Evolutionary conservation across 2,113 vertebrate genomes (phyloP).

Genomic region (Aphyosemion australe): DNA sequence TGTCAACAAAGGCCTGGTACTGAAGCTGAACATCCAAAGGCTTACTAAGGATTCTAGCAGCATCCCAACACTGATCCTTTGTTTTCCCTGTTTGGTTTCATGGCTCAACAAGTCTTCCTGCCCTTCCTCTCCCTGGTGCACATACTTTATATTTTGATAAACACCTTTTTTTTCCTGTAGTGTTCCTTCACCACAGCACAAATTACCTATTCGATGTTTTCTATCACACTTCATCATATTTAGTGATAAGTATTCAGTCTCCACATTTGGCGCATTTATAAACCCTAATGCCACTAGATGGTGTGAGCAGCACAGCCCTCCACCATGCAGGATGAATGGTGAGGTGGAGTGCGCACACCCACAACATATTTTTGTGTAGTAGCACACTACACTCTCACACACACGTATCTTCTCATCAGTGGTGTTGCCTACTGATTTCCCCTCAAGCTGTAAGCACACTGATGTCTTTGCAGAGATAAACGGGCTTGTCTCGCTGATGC

Average conservation of each 20-base stretch:
- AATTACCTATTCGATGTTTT: background rate
- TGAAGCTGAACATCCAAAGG: conserved; percentile 25
- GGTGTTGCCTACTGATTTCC: conserved; percentile 49
- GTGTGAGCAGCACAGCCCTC: conserved; percentile 60
- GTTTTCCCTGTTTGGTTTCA: background rate
- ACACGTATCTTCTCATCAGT: conserved; percentile 40
- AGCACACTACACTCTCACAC: background rate
- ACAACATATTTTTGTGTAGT: conserved; percentile 7
- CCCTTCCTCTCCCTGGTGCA: too few species aligned
- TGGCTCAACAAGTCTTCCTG: too few species aligned
- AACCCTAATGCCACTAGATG: conserved; percentile 65
- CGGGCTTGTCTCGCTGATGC: conserved; percentile 14
- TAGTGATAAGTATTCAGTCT: conserved; percentile 10
- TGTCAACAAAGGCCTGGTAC: conserved; percentile 38
- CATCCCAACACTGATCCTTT: conserved; percentile 29
- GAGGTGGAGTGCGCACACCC: conserved; percentile 18
- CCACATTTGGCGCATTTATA: background rate
- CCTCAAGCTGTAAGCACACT: conserved; percentile 45
- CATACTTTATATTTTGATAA: too few species aligned
- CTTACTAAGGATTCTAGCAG: conserved; percentile 17
- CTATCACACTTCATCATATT: background rate
- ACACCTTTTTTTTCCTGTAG: too few species aligned
- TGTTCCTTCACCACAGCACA: background rate
- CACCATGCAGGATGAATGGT: conserved; percentile 14
- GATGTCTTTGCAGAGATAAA: conserved; percentile 47